Conservation (phyloP, 2,113 vertebrate species). For the Marcusenius ussheri region DNA sequence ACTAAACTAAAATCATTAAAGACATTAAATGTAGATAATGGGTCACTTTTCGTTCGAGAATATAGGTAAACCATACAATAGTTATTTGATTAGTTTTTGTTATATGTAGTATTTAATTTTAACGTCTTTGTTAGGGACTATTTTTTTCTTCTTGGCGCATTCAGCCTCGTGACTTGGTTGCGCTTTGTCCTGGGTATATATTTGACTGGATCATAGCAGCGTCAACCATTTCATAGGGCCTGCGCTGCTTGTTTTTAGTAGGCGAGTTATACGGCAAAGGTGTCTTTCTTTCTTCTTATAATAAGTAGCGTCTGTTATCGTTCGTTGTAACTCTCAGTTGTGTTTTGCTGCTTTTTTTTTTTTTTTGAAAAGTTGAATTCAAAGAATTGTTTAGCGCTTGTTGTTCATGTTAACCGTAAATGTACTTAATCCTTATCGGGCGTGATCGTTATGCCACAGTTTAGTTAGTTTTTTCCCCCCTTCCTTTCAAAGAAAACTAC, state of each 20-base stretch:
- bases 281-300: neutral
- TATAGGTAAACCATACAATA: neutral
- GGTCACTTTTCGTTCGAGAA: neutral
- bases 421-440: neutral
- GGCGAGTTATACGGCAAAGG: too few relatives aligned
- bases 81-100: neutral
- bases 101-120: neutral
- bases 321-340: neutral
- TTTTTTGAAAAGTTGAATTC: neutral
- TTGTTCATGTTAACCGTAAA: neutral
- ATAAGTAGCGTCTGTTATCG: neutral
- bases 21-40: neutral
- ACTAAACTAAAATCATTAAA: neutral
- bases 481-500: neutral
- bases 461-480: neutral
- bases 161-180: neutral
- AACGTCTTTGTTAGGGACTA: neutral
- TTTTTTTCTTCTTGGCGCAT: constrained; percentile 2
- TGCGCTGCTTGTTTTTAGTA: rapidly evolving
- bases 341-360: neutral
- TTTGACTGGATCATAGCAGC: neutral
- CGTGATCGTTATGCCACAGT: neutral
- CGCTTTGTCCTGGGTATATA: neutral
- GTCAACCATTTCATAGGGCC: neutral
- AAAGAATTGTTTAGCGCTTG: neutral